Conservation (phyloP, 2,797 vertebrate genomes). For the Knipowitschia caucasica region DNA sequence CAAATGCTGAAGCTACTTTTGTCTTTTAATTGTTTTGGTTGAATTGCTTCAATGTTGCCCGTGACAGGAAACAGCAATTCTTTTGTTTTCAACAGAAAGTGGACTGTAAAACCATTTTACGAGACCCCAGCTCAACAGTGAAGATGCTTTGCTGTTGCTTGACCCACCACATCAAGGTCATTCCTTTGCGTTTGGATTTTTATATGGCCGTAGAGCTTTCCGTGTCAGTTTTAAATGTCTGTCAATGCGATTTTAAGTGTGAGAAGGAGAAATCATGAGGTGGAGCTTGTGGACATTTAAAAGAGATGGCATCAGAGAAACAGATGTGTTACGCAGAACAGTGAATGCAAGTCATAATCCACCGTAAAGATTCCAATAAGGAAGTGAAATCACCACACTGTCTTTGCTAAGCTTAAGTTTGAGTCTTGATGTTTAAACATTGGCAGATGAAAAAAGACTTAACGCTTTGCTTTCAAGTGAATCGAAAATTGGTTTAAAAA, state of each 20-base stretch:
- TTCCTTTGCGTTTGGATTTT: constrained; percentile 19
- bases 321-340: constrained; percentile 57
- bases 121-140: constrained; percentile 38
- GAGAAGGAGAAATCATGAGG: constrained; percentile 26
- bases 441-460: constrained; percentile 52
- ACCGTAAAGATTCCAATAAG: constrained; percentile 51
- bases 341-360: constrained; percentile 42
- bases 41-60: constrained; percentile 38
- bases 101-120: constrained; percentile 55
- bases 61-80: constrained; percentile 39
- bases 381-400: constrained; percentile 22
- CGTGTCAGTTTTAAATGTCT: constrained; percentile 42
- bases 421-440: constrained; percentile 14
- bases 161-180: constrained; percentile 61
- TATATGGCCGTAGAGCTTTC: constrained; percentile 39
- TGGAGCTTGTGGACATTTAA: constrained; percentile 37
- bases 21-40: constrained; percentile 36
- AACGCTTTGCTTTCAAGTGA: constrained; percentile 41
- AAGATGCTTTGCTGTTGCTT: constrained; percentile 37
- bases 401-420: constrained; percentile 19
- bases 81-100: constrained; percentile 45
- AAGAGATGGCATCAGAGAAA: constrained; percentile 38
- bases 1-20: constrained; percentile 36
- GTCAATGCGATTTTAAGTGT: constrained; percentile 36
- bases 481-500: constrained; percentile 17